These are phyloP conservation scores for Catamblyrhynchus diadema DNA, from an alignment of 2,797 vertebrate species.

Conservation along the genomic window DNA sequence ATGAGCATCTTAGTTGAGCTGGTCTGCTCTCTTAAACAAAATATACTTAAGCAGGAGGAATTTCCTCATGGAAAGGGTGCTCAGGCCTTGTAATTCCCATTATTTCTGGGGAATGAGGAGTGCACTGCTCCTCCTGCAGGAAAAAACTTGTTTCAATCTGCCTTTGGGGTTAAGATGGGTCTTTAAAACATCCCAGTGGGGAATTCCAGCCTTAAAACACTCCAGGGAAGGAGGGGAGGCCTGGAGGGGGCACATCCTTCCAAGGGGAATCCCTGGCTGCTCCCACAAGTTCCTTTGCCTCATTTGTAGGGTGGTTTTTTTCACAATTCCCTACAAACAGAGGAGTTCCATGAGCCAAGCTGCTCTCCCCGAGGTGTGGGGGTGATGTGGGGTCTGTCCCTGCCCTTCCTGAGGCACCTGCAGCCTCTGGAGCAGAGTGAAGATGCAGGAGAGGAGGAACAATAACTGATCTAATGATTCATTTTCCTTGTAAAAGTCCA, in stretches of 20 bases:
- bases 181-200: not conserved
- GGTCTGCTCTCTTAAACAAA: too few species aligned
- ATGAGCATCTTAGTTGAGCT: too few species aligned
- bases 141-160: not conserved
- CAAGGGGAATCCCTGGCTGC: not conserved
- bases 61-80: too few species aligned
- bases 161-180: not conserved
- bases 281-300: not conserved
- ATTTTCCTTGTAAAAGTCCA: constrained; percentile 15
- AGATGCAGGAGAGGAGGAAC: not conserved
- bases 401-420: not conserved
- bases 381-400: not conserved
- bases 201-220: not conserved
- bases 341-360: accelerated
- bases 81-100: too few species aligned
- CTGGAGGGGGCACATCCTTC: not conserved
- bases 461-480: constrained; percentile 26
- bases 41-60: too few species aligned
- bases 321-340: not conserved
- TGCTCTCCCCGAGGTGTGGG: accelerated
- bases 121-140: not conserved
- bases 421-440: not conserved
- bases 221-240: not conserved
- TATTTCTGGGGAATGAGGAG: not conserved
- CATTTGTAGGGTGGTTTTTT: not conserved